Conservation (phyloP, 2,113 vertebrate genomes). For the Mionectes macconnelli region DNA sequence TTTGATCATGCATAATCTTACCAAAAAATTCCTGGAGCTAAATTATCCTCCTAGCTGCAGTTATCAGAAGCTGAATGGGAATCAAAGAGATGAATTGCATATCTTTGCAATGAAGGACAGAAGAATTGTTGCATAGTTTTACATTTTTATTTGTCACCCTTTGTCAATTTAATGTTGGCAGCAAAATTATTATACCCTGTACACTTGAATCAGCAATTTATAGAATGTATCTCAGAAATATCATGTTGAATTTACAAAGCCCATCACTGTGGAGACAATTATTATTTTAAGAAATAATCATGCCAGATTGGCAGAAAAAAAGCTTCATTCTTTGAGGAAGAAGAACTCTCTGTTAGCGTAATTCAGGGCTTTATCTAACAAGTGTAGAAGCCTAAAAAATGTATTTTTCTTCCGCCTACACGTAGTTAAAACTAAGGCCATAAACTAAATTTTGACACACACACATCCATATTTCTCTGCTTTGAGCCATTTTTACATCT, state of each 20-base stretch:
- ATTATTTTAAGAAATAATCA: background rate
- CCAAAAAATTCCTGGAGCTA: background rate
- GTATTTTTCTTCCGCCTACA: background rate
- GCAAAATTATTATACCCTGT: background rate
- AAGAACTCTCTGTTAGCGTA: background rate
- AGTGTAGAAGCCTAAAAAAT: background rate
- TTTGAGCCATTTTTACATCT: background rate
- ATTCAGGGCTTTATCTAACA: background rate
- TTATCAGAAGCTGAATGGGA: background rate
- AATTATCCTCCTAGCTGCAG: background rate
- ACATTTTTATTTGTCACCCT: background rate
- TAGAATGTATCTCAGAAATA: background rate
- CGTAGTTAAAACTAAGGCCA: background rate
- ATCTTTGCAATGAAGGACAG: background rate
- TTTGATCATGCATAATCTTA: background rate
- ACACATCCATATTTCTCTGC: background rate
- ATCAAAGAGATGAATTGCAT: background rate
- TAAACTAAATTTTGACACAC: background rate
- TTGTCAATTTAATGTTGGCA: background rate
- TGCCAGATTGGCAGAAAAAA: background rate
- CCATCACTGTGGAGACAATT: background rate
- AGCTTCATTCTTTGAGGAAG: background rate
- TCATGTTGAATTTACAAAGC: background rate
- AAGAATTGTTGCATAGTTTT: background rate
- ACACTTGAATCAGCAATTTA: background rate